Evolutionary conservation across 2,888 invertebrate genomes (phyloP), one percentile per base, ranked within the genome.

Genomic region (Timema podura): DNA sequence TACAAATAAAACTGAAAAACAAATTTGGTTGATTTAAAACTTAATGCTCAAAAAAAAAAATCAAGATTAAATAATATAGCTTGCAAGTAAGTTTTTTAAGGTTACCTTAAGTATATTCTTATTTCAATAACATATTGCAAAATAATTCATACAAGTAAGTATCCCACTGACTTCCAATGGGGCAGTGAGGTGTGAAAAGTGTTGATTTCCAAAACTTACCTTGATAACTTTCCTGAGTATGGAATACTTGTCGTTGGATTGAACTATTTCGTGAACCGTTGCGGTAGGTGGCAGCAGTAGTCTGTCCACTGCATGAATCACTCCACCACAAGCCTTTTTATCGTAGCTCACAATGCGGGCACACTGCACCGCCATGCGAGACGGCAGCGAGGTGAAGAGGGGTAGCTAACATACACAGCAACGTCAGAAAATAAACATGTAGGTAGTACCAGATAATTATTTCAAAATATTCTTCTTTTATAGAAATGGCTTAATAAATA

Each of bases 331-430:
- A 48, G 88, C 87, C 76, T 87, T 85, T 72, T 87, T 84, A 75
- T 89, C 88, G 70, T 85, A 84, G 74, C 84, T 84, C 0, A 85
- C 81, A 11, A 91, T 77, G 9, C 86, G 82, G 1, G 88, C 89
- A 78, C 91, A 91, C 77, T 91, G 89, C 0, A 88, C 87, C 0
- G 90, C 89, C 1, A 87, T 85, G 67, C 87, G 82, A 74, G 87
- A 85, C 77, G 85, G 84, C 2, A 85, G 81, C 73, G 85, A 85
- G 45, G 83, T 81, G 76, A 87, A 85, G 49, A 87, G 77, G 5
- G 86, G 84, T 72, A 86, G 80, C 82, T 83, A 74, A 66, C 81
- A 79, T 30, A 65, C 67, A 68, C 45, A 68, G 15, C 13, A 57
- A 16, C 2, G 85, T 81, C 73, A 85, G 85, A 44, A 83, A 81